Evolutionary conservation across 2,113 vertebrate genomes (phyloP).

Genomic region (Vidua chalybeata): DNA sequence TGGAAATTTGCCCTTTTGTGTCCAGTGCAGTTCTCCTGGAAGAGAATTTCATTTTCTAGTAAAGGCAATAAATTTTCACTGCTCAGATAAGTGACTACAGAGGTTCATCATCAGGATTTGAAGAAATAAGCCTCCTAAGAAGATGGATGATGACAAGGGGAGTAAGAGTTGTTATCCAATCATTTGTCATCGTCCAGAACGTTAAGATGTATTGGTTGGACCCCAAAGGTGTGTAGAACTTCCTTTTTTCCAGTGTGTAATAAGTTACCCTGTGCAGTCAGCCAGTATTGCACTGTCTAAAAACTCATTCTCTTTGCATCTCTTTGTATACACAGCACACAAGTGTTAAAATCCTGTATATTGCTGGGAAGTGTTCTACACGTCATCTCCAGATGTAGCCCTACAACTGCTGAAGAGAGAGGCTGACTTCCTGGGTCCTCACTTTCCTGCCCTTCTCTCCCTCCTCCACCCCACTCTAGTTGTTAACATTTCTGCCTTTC

Average conservation of each 20-base stretch:
- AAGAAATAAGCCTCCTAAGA: conserved; percentile 66
- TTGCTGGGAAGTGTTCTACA: neutral
- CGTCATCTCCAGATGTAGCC: neutral
- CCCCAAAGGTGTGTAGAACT: conserved; percentile 33
- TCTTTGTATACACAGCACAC: neutral
- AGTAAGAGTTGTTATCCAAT: conserved; percentile 67
- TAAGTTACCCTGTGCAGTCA: conserved; percentile 24
- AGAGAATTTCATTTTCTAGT: conserved; percentile 66
- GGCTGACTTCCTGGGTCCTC: neutral
- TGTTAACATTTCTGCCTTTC: neutral
- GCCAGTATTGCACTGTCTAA: neutral
- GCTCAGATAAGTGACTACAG: conserved; percentile 66
- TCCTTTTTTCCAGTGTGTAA: neutral
- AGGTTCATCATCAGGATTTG: conserved; percentile 68
- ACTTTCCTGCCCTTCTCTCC: neutral
- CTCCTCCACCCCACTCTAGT: neutral
- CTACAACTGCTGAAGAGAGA: neutral
- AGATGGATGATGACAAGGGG: conserved; percentile 66
- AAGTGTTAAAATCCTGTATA: neutral
- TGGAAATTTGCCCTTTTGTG: conserved; percentile 55
- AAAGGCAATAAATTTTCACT: conserved; percentile 66
- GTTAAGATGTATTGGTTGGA: conserved; percentile 52
- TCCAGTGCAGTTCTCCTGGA: conserved; percentile 31
- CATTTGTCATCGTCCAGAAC: conserved; percentile 65
- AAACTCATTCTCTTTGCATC: conserved; percentile 22